Evolutionary conservation across 2,113 vertebrate species (phyloP), one percentile per base, ranked within the genome.

Genomic region (Petroica traversi): DNA sequence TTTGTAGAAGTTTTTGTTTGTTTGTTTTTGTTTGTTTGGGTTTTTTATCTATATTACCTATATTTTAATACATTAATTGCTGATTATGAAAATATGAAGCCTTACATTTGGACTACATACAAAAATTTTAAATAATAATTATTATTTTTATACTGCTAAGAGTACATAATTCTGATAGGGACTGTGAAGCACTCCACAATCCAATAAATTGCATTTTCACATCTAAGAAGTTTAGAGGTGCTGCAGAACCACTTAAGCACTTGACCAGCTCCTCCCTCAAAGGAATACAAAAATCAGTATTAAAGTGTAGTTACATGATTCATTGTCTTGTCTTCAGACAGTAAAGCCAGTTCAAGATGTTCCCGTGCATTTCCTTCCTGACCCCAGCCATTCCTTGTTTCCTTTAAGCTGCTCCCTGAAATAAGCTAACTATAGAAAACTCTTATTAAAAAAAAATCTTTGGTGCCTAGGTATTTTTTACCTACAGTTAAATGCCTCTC

Each of bases 261-360:
- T 80, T 62, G 45, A 58, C 19, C 59, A 54, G 49, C 63, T 80
- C 26, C 55, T 80, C 25, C 41, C 83, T 85, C 67, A 59, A 63
- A 88, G 58, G 79, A 79, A 92, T 72, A 40, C 33, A 86, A 92
- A 62, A 80, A 87, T 74, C 89, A 91, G 80, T 62, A 84, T 81
- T 62, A 69, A 68, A n/a, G 38, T 3, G 1, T 7, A 86, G 76
- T 62, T 76, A 76, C 18, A 62, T 34, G 59, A 89, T 66, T 80
- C 12, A 8, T 34, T 64, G 46, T 58, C 72, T 69, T 79, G 12
- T 79, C 76, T 77, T 88, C 63, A 69, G 72, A 58, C 46, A 83
- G 41, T n/a, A 92, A 92, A 92, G 46, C 23, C 68, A 66, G 49
- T 69, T 86, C 62, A 76, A 91, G 67, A 51, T 24, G 29, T 73